Percentiles rank a stretch among this genome's conserved stretches.
phyloP scores from a whole-genome alignment of 35 echinoderm and acorn worm genomes.

The Apostichopus japonicus region DNA sequence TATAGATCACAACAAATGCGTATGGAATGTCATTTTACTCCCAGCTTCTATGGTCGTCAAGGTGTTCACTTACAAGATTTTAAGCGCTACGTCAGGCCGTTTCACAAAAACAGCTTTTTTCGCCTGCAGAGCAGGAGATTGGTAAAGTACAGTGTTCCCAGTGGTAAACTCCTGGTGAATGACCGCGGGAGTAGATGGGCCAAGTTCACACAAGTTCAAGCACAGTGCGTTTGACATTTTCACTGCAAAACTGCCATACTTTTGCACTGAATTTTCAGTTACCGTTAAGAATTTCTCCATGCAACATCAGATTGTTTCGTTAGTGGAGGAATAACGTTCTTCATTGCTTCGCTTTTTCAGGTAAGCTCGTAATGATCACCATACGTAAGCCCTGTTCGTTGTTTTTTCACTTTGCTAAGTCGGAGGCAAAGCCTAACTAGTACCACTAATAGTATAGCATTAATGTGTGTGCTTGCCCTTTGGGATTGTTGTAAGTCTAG shows the following conservation, averaged over 20 bases:
- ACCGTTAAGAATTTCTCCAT: constrained; percentile 44
- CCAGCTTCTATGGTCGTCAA: constrained; percentile 47
- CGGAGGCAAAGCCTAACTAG: neutral
- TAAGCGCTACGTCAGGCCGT: constrained; percentile 55
- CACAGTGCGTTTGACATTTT: constrained; percentile 63
- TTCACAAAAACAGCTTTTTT: constrained; percentile 48
- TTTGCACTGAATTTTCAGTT: constrained; percentile 59
- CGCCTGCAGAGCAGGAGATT: constrained; percentile 57
- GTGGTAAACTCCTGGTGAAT: constrained; percentile 52
- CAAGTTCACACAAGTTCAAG: constrained; percentile 66
- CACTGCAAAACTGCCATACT: constrained; percentile 44
- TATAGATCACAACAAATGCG: constrained; percentile 61
- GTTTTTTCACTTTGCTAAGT: neutral
- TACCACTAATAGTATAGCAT: neutral
- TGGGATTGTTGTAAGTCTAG: neutral
- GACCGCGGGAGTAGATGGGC: constrained; percentile 65
- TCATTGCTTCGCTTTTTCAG: constrained; percentile 24
- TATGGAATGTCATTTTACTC: constrained; percentile 65
- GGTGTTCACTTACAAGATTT: constrained; percentile 59
- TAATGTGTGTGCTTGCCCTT: neutral
- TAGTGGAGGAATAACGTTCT: constrained; percentile 50
- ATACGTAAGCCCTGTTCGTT: neutral
- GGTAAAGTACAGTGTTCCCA: constrained; percentile 71
- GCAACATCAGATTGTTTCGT: constrained; percentile 52
- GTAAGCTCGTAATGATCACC: neutral